Evolutionary conservation across 1,140 invertebrate genomes (phyloP), one percentile per base, ranked within the genome.

Genomic region (Sarcophaga peregrina): DNA sequence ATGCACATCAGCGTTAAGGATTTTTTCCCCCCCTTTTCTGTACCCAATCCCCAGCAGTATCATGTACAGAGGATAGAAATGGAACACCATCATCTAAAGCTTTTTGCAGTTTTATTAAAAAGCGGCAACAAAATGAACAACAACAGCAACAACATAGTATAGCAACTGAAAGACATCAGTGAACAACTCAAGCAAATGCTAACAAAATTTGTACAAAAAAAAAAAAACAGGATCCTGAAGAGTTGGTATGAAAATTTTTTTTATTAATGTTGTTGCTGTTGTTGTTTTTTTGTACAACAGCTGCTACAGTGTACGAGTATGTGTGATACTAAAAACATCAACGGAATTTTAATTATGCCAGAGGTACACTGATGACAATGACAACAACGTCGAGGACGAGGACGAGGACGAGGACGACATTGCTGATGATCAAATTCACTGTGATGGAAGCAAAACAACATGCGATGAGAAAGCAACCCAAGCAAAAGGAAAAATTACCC

Each of bases 301-400:
- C 75, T 76, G 74, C 48, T 48, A 48, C 48, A 37, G 25, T 37
- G 25, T 37, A 37, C 25, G 25, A 37, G 74, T 47, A 76, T 76
- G 46, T 76, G 74, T 48, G 15, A 76, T 78, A 46, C 75, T 48
- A 78, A 78, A 4, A 78, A 78, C 75, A 78, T 78, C 75, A 78
- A 8, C 37, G 75, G 75, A 78, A 78, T 78, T 78, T 78, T 78
- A 78, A 78, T 78, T 78, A 78, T 78, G 75, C 75, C 48, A n/a
- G 75, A 48, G 47, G 75, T 78, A 78, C 20, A 25, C 20, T 72
- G 17, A 72, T 20, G 37, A 72, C 37, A 17, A 72, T 72, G 62
- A 37, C 25, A 37, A 37, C 25, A 37, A 37, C 25, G 4, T 37
- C 1, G 25, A 37, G 25, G 25, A 37, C 25, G 25, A 37, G 25